Evolutionary conservation across 2,113 vertebrate species (phyloP), one percentile per base, ranked within the genome.

Genomic region (Sphaerodactylus townsendi): DNA sequence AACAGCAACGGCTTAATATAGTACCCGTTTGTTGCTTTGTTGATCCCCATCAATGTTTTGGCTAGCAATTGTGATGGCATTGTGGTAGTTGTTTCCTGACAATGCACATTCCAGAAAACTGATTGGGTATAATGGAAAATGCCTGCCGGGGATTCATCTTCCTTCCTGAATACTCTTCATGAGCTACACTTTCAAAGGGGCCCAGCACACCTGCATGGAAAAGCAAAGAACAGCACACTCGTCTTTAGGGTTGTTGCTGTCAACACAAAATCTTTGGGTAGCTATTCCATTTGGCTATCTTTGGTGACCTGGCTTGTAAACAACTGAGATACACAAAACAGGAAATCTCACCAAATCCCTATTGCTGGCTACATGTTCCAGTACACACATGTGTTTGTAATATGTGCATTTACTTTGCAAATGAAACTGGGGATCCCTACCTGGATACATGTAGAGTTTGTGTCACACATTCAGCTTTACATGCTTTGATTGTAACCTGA

Each of bases 161-260:
- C 48, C 28, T 44, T 44, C 37, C 5, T 13, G 10, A 66, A 39
- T 68, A 8, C 7, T n/a, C 80, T 33, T 3, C 87, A 23, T 33
- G 19, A 50, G 10, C 33, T 23, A 21, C 33, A 68, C 10, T 83
- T 70, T 44, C 41, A 15, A 5, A 2, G 79, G 59, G 17, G 23
- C 50, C 85, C 23, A 41, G 33, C 21, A 77, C 73, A 81, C 86
- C 82, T 89, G 77, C n/a, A 78, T 81, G 77, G 21, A n/a, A 56
- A 73, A 80, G 77, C 88, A 84, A 65, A 81, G 35, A 73, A 64
- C n/a, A 78, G 13, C 79, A 19, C 46, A 69, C 50, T 41, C 8
- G 48, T 84, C 50, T 1, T 10, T 4, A 35, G 53, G 78, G n/a
- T 77, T 80, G 77, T 25, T 84, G 78, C 71, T 15, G n/a, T 46